Conservation (phyloP, 2,113 vertebrate species). For the Panthera leo region DNA sequence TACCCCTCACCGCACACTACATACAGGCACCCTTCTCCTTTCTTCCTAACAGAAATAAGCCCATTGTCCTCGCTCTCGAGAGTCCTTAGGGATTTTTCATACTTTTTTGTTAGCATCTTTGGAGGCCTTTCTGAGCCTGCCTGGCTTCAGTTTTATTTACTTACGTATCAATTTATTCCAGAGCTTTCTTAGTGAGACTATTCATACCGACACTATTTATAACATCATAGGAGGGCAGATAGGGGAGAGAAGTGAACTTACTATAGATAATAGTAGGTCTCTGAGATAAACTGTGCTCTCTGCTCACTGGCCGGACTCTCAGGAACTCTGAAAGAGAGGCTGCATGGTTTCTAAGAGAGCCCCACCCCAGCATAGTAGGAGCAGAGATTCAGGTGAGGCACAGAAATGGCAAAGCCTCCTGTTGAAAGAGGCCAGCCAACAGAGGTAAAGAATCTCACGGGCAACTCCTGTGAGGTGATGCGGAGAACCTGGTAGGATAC, state of each 20-base stretch:
- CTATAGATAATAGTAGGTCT: neutral
- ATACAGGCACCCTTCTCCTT: neutral
- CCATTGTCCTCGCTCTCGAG: neutral
- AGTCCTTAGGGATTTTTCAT: neutral
- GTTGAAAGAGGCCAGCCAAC: neutral
- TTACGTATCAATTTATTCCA: neutral
- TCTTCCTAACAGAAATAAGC: neutral
- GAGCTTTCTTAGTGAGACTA: neutral
- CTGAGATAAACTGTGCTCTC: neutral
- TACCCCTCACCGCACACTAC: neutral
- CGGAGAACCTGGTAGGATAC: neutral
- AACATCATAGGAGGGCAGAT: neutral
- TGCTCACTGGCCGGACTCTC: neutral
- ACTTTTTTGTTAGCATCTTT: neutral
- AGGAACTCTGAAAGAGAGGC: neutral
- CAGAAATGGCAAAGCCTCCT: neutral
- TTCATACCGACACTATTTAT: neutral
- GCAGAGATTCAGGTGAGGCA: neutral
- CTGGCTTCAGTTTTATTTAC: constrained; percentile 15
- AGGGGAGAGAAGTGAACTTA: neutral
- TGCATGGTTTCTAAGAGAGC: neutral
- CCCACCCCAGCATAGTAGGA: neutral
- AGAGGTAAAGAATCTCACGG: neutral
- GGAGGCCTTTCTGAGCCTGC: neutral
- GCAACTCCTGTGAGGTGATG: neutral